phyloP scores from a whole-genome alignment of 2,888 invertebrate genomes.

The Micoletzkya japonica region DNA sequence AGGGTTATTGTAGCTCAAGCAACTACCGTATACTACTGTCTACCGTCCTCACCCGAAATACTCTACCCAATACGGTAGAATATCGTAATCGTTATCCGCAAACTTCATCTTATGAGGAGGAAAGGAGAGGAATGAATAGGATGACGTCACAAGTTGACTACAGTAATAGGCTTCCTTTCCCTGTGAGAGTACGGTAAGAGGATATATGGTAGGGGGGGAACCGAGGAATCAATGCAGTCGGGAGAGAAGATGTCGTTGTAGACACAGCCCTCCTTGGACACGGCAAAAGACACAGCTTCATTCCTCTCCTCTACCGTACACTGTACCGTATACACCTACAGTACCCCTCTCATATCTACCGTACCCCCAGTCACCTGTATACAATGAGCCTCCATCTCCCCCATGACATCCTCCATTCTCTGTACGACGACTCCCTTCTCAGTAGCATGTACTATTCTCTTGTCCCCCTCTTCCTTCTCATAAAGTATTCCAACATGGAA shows the following conservation, averaged over 20 bases:
- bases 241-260: slow-evolving; percentile 46
- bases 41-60: slow-evolving; percentile 40
- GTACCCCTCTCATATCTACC: neutral
- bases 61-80: slow-evolving; percentile 46
- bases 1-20: no score
- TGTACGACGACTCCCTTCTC: slow-evolving; percentile 33
- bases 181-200: neutral
- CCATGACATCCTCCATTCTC: slow-evolving; percentile 30
- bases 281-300: slow-evolving; percentile 19
- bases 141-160: slow-evolving; percentile 41
- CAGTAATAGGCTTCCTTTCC: slow-evolving; percentile 41
- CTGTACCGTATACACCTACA: slow-evolving; percentile 15
- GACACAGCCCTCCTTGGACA: slow-evolving; percentile 19
- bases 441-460: slow-evolving; percentile 13
- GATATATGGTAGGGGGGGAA: slow-evolving; percentile 3
- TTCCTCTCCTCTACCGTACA: neutral
- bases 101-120: slow-evolving; percentile 49
- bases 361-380: slow-evolving; percentile 17
- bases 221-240: slow-evolving; percentile 34
- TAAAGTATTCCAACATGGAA: slow-evolving; percentile 15
- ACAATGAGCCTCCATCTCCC: slow-evolving; percentile 30
- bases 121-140: slow-evolving; percentile 37
- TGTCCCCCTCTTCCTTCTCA: neutral
- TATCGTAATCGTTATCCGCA: slow-evolving; percentile 33
- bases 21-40: neutral